A percentile compares a stretch with the other conserved stretches of the same genome.
Conservation (phyloP, 2,888 invertebrate genomes). For the Eulithis prunata region DNA sequence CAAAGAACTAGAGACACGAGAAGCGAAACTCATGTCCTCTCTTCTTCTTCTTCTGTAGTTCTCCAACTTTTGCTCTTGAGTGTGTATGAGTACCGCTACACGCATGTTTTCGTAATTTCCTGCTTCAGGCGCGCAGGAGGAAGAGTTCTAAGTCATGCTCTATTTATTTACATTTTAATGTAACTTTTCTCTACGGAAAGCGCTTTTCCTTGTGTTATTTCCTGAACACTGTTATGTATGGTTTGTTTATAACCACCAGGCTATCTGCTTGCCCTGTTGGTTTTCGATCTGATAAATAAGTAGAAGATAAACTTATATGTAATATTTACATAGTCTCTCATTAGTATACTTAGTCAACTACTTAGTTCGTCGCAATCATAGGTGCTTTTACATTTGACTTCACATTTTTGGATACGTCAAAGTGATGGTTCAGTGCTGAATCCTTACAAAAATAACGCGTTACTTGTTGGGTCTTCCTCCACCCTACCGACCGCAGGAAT, state of each 20-base stretch:
- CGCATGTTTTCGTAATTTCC: constrained; percentile 26
- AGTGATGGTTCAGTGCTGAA: no score
- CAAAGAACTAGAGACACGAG: no score
- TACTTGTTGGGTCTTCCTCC: no score
- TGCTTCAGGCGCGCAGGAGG: constrained; percentile 18
- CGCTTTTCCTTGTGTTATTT: constrained; percentile 28
- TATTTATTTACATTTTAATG: constrained; percentile 25
- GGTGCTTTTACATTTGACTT: no score
- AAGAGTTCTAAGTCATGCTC: constrained; percentile 24
- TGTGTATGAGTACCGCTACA: constrained; percentile 9
- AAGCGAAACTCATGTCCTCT: no score
- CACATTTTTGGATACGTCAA: no score
- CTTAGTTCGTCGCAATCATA: no score
- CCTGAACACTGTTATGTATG: constrained; percentile 19
- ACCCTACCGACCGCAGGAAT: no score
- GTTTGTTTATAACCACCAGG: neutral
- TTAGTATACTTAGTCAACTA: no score
- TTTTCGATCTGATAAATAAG: constrained; percentile 6
- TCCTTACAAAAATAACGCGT: no score
- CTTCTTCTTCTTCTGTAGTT: neutral
- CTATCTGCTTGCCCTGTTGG: neutral
- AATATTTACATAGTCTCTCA: no score
- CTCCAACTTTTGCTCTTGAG: neutral
- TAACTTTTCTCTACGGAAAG: constrained; percentile 28
- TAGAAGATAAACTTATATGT: no score